A percentile compares a stretch with the other conserved stretches of the same genome.
Conservation (phyloP, 2,888 invertebrate species). For the Habrosyne pyritoides region DNA sequence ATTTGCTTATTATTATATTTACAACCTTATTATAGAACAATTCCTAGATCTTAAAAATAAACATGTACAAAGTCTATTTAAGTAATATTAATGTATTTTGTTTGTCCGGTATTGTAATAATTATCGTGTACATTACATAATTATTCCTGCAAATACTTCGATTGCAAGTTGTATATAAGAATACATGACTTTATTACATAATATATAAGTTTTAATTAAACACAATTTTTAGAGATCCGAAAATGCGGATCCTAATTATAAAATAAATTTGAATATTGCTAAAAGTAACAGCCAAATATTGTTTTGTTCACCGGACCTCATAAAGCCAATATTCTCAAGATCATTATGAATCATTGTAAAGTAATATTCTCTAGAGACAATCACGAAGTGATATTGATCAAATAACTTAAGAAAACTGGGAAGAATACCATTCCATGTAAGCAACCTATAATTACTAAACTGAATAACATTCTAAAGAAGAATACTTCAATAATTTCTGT, state of each 20-base stretch:
- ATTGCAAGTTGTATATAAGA: too few relatives aligned
- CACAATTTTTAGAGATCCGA: too few relatives aligned
- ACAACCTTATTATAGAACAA: conserved; percentile 28
- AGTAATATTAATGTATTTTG: background rate
- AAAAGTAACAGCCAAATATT: background rate
- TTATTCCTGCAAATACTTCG: too few relatives aligned
- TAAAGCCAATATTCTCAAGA: background rate
- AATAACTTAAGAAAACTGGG: conserved; percentile 93
- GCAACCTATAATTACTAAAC: conserved; percentile 96
- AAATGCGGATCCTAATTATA: too few relatives aligned
- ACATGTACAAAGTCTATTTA: background rate
- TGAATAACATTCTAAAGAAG: conserved; percentile 98
- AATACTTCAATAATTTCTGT: conserved; percentile 96
- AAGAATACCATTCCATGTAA: conserved; percentile 95
- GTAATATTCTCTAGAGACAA: background rate
- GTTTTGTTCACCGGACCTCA: too few relatives aligned
- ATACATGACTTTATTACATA: too few relatives aligned
- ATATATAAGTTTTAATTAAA: too few relatives aligned
- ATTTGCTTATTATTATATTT: conserved; percentile 32
- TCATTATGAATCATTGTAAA: background rate
- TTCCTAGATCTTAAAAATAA: background rate
- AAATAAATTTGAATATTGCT: too few relatives aligned
- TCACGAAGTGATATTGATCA: conserved; percentile 43
- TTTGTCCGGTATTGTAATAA: background rate
- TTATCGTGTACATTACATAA: too few relatives aligned